A percentile compares a stretch with the other conserved stretches of the same genome.
These are phyloP conservation scores for Strigamia crassipes DNA, from an alignment of 2,888 invertebrate genomes.

Conservation along the genomic window DNA sequence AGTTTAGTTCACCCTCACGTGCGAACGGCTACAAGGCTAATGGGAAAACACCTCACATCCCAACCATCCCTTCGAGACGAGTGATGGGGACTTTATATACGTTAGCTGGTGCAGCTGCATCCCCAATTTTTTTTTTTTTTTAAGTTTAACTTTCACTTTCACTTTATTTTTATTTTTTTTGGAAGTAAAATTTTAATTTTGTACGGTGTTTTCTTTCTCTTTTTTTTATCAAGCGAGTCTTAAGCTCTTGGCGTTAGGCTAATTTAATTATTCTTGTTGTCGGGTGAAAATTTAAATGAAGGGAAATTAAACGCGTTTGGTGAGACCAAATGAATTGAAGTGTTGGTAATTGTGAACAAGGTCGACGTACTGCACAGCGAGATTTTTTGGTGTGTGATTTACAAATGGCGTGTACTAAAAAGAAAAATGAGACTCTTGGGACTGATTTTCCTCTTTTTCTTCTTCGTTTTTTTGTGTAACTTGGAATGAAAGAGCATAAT, in stretches of 20 bases:
- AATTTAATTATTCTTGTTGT: conserved; percentile 31
- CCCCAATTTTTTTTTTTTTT: neutral
- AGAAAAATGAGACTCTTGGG: neutral
- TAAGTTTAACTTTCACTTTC: too few relatives aligned
- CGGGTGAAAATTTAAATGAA: conserved; percentile 4
- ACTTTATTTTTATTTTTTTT: conserved; percentile 1
- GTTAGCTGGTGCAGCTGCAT: neutral
- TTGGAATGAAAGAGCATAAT: conserved; percentile 2
- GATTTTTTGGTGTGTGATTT: conserved; percentile 15
- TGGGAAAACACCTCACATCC: neutral
- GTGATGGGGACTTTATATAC: neutral
- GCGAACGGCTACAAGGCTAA: conserved; percentile 32
- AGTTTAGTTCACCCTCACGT: conserved; percentile 34
- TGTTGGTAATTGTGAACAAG: conserved; percentile 31
- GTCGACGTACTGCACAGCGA: neutral
- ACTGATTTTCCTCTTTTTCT: neutral
- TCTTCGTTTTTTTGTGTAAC: neutral
- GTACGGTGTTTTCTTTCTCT: neutral
- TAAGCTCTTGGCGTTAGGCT: neutral
- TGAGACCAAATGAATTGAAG: conserved; percentile 19
- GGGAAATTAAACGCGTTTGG: neutral
- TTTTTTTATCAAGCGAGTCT: neutral
- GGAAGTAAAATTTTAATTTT: neutral
- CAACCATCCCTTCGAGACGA: neutral
- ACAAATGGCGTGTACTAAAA: conserved; percentile 18